Percentiles rank a stretch among this genome's conserved stretches.
These are phyloP conservation scores for Ctenodactylus gundi DNA, from an alignment of 2,113 vertebrate species.

Conservation along the genomic window DNA sequence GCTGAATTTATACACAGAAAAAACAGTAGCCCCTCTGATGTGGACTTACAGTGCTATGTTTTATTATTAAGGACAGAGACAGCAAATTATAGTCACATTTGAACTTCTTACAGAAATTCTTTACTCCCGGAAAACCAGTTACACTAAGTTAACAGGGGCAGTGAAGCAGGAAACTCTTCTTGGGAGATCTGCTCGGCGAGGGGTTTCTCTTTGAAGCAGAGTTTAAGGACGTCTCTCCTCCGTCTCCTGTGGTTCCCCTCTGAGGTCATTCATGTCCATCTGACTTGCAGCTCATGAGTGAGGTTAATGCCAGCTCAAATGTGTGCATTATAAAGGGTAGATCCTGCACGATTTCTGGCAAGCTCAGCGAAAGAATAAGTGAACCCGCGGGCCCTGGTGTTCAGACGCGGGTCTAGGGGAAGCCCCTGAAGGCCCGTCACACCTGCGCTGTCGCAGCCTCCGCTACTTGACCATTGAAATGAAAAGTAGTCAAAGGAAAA, in stretches of 20 bases:
- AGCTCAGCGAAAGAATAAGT: background rate
- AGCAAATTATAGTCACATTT: conserved; percentile 67
- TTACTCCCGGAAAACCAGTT: conserved; percentile 47
- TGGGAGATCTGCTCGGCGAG: conserved; percentile 20
- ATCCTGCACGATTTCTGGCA: background rate
- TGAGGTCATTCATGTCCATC: background rate
- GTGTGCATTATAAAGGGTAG: background rate
- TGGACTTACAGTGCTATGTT: conserved; percentile 7
- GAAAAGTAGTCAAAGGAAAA: background rate
- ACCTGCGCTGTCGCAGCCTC: no score
- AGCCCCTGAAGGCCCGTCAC: no score
- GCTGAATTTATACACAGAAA: conserved; percentile 52
- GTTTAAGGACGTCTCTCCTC: no score
- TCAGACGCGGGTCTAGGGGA: background rate
- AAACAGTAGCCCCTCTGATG: conserved; percentile 17
- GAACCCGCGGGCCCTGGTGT: background rate
- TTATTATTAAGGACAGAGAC: conserved; percentile 61
- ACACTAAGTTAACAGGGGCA: conserved; percentile 29
- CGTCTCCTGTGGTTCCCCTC: no score
- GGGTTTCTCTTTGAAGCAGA: conserved; percentile 37
- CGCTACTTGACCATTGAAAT: conserved; percentile 23
- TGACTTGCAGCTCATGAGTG: background rate
- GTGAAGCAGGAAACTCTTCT: conserved; percentile 41
- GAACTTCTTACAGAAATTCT: conserved; percentile 55
- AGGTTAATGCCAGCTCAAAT: conserved; percentile 26